Evolutionary conservation across 2,113 vertebrate genomes (phyloP).

Genomic region (Mola mola): DNA sequence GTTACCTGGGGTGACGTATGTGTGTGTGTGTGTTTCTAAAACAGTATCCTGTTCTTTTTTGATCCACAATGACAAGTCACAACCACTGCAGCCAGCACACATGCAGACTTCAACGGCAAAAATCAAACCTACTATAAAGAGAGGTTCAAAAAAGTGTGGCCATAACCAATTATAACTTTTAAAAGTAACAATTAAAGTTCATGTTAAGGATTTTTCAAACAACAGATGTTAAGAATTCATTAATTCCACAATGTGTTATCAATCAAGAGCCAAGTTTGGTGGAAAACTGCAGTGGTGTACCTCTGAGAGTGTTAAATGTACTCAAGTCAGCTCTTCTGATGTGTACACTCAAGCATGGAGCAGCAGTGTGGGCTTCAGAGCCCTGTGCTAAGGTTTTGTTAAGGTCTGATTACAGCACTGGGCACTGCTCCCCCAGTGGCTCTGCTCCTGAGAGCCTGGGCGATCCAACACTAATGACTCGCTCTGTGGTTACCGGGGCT

Average conservation of each 20-base stretch:
- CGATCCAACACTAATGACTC: conserved; percentile 60
- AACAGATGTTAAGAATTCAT: not conserved
- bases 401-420: conserved; percentile 41
- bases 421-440: not conserved
- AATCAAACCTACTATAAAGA: not conserved
- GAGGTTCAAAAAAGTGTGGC: not conserved
- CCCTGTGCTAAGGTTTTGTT: conserved; percentile 24
- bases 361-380: conserved; percentile 4
- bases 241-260: no score
- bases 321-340: not conserved
- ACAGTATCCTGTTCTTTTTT: no score
- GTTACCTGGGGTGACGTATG: no score
- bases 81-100: no score
- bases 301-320: not conserved
- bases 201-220: not conserved
- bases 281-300: not conserved
- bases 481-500: conserved; percentile 72
- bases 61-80: no score
- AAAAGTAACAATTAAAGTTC: not conserved
- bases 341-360: not conserved
- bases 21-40: no score
- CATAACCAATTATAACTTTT: not conserved
- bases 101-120: no score
- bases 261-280: no score
- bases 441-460: conserved; percentile 38